Evolutionary conservation across 2,888 invertebrate species (phyloP).

Genomic region (Hecatera dysodea): DNA sequence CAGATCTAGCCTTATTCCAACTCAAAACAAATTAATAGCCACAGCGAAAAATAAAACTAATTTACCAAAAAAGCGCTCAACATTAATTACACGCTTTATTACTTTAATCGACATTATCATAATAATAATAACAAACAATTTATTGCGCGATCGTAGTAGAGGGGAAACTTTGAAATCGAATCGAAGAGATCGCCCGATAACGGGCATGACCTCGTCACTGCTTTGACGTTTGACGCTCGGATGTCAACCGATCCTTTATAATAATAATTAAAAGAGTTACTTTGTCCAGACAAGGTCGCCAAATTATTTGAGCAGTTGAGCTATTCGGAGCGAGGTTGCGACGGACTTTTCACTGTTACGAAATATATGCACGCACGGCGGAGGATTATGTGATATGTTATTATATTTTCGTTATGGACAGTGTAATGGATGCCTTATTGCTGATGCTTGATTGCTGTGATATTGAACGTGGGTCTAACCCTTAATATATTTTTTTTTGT

Average conservation of each 20-base stretch:
- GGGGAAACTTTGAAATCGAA: slow-evolving; percentile 57
- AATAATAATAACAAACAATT: slow-evolving; percentile 57
- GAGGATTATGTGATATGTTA: slow-evolving; percentile 76
- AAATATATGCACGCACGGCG: slow-evolving; percentile 76
- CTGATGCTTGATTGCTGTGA: slow-evolving; percentile 64
- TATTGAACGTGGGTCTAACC: slow-evolving; percentile 61
- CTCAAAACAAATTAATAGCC: slow-evolving; percentile 37
- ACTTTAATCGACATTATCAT: slow-evolving; percentile 56
- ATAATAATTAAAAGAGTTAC: slow-evolving; percentile 86
- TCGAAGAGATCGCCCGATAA: slow-evolving; percentile 62
- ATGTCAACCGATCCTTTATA: slow-evolving; percentile 85
- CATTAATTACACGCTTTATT: slow-evolving; percentile 62
- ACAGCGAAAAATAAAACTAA: slow-evolving; percentile 27
- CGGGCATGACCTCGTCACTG: slow-evolving; percentile 70
- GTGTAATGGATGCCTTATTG: slow-evolving; percentile 73
- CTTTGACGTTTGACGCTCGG: slow-evolving; percentile 73
- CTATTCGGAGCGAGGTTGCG: slow-evolving; percentile 86
- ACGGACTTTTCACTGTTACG: slow-evolving; percentile 80
- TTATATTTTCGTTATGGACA: slow-evolving; percentile 87
- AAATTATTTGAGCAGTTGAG: slow-evolving; percentile 80
- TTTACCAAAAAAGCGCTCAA: slow-evolving; percentile 38
- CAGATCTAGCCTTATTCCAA: slow-evolving; percentile 43
- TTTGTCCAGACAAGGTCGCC: slow-evolving; percentile 83
- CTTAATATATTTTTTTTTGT: slow-evolving; percentile 54
- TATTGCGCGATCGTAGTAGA: slow-evolving; percentile 56